phyloP scores from a whole-genome alignment of 2,797 vertebrate species.

The Dicrostonyx torquatus region DNA sequence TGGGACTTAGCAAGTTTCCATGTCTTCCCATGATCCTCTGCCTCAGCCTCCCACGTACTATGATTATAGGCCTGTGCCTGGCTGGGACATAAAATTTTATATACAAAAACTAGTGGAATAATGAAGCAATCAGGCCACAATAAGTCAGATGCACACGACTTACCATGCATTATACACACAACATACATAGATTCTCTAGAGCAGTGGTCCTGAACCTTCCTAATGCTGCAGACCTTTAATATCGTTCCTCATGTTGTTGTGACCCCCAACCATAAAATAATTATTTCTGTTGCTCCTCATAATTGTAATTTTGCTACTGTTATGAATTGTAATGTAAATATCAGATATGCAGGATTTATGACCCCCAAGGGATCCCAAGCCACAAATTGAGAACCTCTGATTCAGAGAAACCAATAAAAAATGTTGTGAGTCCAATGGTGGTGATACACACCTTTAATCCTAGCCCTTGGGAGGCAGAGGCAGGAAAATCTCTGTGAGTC shows the following conservation, averaged over 20 bases:
- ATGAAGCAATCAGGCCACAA: constrained; percentile 11
- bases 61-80: background rate
- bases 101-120: background rate
- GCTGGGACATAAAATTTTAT: background rate
- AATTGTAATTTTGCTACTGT: background rate
- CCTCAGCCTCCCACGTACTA: background rate
- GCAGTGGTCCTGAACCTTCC: background rate
- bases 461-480: background rate
- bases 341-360: background rate
- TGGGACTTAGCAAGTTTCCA: background rate
- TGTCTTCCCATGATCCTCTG: background rate
- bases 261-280: background rate
- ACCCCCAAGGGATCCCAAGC: background rate
- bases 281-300: background rate
- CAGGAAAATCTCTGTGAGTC: background rate
- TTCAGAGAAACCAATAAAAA: background rate
- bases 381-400: background rate
- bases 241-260: background rate
- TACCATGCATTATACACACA: background rate
- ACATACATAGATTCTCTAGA: background rate
- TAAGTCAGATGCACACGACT: background rate
- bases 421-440: background rate
- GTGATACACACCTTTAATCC: background rate
- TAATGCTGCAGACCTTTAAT: background rate
- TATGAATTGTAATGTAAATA: background rate